Evolutionary conservation across 1,140 invertebrate genomes (phyloP).

Genomic region (Drosophila paulistorum): DNA sequence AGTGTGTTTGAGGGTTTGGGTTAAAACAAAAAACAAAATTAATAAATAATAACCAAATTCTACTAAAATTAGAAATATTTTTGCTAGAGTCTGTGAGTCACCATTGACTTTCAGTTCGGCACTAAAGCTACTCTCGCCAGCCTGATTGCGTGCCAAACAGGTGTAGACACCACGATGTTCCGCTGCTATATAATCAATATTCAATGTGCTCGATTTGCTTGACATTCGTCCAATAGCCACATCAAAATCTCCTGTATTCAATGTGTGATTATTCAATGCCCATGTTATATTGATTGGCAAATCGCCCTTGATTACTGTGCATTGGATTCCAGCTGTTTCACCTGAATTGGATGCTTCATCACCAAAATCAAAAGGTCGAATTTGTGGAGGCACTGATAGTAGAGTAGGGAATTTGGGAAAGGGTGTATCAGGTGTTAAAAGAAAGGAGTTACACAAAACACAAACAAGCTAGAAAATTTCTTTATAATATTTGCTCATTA

Average conservation of each 20-base stretch:
- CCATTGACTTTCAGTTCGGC: slow-evolving; percentile 79
- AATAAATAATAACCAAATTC: slow-evolving; percentile 24
- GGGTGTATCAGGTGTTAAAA: neutral
- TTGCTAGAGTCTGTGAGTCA: slow-evolving; percentile 63
- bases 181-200: slow-evolving; percentile 84
- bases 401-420: neutral
- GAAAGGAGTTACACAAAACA: slow-evolving; percentile 29
- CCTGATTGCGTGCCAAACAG: slow-evolving; percentile 89
- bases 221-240: slow-evolving; percentile 83
- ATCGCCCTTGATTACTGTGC: slow-evolving; percentile 93
- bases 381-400: slow-evolving; percentile 86
- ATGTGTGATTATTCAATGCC: slow-evolving; percentile 83
- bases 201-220: slow-evolving; percentile 76
- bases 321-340: slow-evolving; percentile 88
- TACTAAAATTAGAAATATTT: neutral
- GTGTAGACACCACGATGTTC: slow-evolving; percentile 91
- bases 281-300: slow-evolving; percentile 91
- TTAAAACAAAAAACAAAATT: slow-evolving; percentile 17
- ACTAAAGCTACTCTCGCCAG: slow-evolving; percentile 84
- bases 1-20: slow-evolving; percentile 1
- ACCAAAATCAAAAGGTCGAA: slow-evolving; percentile 88
- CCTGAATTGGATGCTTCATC: slow-evolving; percentile 88
- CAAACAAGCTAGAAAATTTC: slow-evolving; percentile 17
- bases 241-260: slow-evolving; percentile 69
- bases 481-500: slow-evolving; percentile 54